phyloP scores from a whole-genome alignment of 2,113 vertebrate genomes.

The Bos javanicus region DNA sequence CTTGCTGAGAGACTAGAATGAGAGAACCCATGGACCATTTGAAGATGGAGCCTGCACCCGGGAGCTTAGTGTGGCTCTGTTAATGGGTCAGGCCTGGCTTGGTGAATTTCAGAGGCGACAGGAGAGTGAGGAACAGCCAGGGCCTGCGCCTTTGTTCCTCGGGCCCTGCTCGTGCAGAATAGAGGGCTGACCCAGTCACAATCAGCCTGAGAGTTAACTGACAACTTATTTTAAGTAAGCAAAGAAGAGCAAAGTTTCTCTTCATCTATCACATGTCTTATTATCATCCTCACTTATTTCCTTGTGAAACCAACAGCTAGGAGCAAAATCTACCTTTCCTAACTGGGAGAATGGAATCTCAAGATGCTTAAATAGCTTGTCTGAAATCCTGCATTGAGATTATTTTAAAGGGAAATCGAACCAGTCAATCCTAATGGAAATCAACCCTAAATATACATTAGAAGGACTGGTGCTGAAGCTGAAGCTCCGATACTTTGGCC shows the following conservation, averaged over 20 bases:
- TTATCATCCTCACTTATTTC: not conserved
- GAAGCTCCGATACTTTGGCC: not conserved
- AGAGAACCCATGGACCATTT: not conserved
- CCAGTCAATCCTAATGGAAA: not conserved
- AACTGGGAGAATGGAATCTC: not conserved
- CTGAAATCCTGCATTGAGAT: not conserved
- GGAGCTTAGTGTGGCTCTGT: not conserved
- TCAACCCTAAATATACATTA: not conserved
- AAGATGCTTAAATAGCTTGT: not conserved
- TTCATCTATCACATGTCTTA: not conserved
- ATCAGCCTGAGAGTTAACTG: not conserved
- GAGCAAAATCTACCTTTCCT: not conserved
- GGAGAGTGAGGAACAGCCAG: not conserved
- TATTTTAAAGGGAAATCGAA: not conserved
- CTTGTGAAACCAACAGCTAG: not conserved
- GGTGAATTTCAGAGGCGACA: not conserved
- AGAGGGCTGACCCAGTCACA: not conserved
- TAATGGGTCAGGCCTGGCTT: not conserved
- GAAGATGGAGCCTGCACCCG: not conserved
- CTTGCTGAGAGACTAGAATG: not conserved
- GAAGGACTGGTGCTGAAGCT: not conserved
- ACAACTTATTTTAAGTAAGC: not conserved
- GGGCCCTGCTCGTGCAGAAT: not conserved
- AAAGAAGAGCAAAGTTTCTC: not conserved
- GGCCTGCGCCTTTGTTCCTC: not conserved